A percentile compares a stretch with the other conserved stretches of the same genome.
These are phyloP conservation scores for Dynastes hyllus DNA, from an alignment of 2,888 invertebrate species.

Conservation along the genomic window DNA sequence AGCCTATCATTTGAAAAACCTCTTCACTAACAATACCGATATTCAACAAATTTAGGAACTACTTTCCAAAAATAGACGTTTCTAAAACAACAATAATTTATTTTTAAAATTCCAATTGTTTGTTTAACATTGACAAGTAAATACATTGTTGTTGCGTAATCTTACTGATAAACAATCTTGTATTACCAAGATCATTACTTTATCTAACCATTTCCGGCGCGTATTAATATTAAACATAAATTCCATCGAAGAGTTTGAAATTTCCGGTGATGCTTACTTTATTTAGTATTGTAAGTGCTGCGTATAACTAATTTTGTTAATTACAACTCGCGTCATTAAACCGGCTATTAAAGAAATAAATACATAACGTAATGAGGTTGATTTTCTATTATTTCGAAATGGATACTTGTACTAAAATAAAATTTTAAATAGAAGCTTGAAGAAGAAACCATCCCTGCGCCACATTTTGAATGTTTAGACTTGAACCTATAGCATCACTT, in stretches of 20 bases:
- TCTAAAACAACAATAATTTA: neutral
- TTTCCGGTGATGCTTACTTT: neutral
- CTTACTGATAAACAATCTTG: slow-evolving; percentile 17
- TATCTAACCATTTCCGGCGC: slow-evolving; percentile 28
- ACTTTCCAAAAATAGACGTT: neutral
- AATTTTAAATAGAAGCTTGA: neutral
- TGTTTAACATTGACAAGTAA: neutral
- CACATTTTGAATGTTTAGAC: neutral
- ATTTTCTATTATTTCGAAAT: no score
- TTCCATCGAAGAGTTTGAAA: neutral
- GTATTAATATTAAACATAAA: slow-evolving; percentile 11
- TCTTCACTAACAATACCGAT: no score
- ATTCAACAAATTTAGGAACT: no score
- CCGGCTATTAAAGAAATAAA: no score
- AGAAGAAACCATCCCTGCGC: neutral
- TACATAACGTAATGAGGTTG: no score
- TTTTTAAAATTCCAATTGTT: neutral
- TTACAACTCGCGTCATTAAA: neutral
- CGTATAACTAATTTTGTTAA: slow-evolving; percentile 1
- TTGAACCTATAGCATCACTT: no score
- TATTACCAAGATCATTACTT: slow-evolving; percentile 22
- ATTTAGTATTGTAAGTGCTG: neutral
- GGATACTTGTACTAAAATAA: neutral
- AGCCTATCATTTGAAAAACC: no score
- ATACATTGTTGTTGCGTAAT: neutral